Base-by-base conservation (phyloP, 2,888 invertebrate species). In the Zeuzera pyrina region DNA sequence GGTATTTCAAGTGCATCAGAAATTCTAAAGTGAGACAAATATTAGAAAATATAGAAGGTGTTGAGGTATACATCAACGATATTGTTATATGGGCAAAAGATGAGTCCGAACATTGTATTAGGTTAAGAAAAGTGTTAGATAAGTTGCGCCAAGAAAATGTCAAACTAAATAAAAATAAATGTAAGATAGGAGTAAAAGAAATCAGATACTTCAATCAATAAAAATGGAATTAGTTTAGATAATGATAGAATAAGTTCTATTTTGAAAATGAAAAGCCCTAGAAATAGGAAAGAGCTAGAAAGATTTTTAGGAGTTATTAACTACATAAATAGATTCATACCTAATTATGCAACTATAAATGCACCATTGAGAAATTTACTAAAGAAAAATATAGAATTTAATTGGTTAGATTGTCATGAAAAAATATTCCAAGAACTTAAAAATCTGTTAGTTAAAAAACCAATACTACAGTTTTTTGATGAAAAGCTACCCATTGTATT, bases 1-100 rank as follows among this genome's bases (percentile, higher is more conserved):
- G 49, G 48, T 2, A 48, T 48, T 12, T 41, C 30, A 2, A 45
- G 43, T 2, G 44, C 45, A 3, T 41, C 41, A 3, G 47, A 50
- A 35, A 35, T 48, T 7, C 3, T 13, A 3, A 12, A 12, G 2
- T 3, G 27, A 4, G 27, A 14, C 26, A 12, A 14, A 27, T 21
- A 13, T 26, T 32, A 10, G 31, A 32, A 13, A 26, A 27, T 2
- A 25, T 32, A 3, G 26, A 32, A 21, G 31, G 31, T 2, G 27
- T 32, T n/a, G 23, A 15, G 15, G 12, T 25, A 5, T 31, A 16
- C 16, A 8, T 35, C 3, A 36, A 39, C 16, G 38, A 38, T 23
- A 10, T 38, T 6, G 13, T 38, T n/a, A 28, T 38, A 8, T 30
- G n/a, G 6, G 34, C 23, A 1, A 19, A 23, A n/a, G 15, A 15